Base-by-base conservation (phyloP, 1,140 invertebrate species). In the Zelostemma sp. region DNA sequence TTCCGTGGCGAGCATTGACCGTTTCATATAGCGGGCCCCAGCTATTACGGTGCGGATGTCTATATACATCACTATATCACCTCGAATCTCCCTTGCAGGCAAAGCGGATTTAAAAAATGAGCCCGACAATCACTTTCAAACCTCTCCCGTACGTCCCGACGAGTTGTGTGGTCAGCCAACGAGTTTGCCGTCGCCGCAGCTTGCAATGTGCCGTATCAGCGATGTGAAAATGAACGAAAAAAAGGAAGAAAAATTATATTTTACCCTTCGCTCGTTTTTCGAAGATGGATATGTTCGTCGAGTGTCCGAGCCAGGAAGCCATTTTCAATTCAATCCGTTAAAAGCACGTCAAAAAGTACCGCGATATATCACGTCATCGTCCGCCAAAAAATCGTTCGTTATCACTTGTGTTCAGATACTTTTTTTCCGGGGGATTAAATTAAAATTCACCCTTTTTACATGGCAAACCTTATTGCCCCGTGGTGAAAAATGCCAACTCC, bases 261-360 rank as follows among this genome's bases (percentile, higher is more conserved):
- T 66, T 70, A 72, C 68, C 70, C 53, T 71, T 66, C 73, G 77
- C 64, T 74, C 77, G 73, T 77, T 79, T 58, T 35, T 66, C 53
- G 78, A 68, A 75, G 78, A 73, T 80, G 78, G 73, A 80, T 80
- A 76, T 79, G 78, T 76, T 70, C 69, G 72, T 66, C 66, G 69
- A 77, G 79, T 79, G 78, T 80, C 77, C 66, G 47, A 60, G 63
- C 72, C 75, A 74, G 77, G 73, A 68, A 78, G 76, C 80, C 78
- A 80, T 81, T 81, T 81, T 80, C 80, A 78, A 79, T 80, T 79
- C 80, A 81, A 81, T 80, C 78, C 76, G 79, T 81, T 81, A 80
- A 80, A 81, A 76, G 76, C 79, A 81, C 77, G 80, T 81, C 80
- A 81, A 81, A 81, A 81, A 81, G 77, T 81, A 75, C 73, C 49